Percentiles rank a stretch among this genome's conserved stretches.
Conservation (phyloP, 2,888 invertebrate genomes). For the Drosophila percnosoma region DNA sequence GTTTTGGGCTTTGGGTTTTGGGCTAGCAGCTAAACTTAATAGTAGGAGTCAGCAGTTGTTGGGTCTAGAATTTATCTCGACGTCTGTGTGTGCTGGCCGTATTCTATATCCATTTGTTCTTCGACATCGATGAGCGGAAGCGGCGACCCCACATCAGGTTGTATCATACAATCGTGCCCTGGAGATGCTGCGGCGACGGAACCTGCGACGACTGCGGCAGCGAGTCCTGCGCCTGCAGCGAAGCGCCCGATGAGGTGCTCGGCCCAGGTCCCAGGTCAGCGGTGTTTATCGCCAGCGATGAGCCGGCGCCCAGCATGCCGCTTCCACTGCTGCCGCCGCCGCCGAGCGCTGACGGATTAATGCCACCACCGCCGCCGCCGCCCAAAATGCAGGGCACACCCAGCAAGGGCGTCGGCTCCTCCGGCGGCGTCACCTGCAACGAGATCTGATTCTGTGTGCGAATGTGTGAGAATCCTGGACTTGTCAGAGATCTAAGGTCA, state of each 20-base stretch:
- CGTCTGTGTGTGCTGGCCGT: constrained; percentile 76
- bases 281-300: constrained; percentile 83
- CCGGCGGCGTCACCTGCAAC: constrained; percentile 88
- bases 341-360: constrained; percentile 83
- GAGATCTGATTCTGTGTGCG: constrained; percentile 81
- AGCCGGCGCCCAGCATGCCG: constrained; percentile 81
- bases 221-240: constrained; percentile 86
- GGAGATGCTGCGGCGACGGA: constrained; percentile 89
- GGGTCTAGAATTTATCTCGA: constrained; percentile 65
- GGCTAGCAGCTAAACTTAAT: constrained; percentile 44
- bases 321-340: constrained; percentile 67
- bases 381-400: constrained; percentile 83
- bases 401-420: constrained; percentile 86
- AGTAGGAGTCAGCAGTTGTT: constrained; percentile 11
- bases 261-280: constrained; percentile 84
- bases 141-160: constrained; percentile 96
- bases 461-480: neutral
- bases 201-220: constrained; percentile 75
- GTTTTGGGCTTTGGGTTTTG: constrained; percentile 10
- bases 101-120: constrained; percentile 86
- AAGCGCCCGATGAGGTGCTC: constrained; percentile 83
- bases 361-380: constrained; percentile 82
- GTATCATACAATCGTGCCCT: constrained; percentile 98
- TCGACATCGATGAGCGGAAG: constrained; percentile 90
- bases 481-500: neutral